Evolutionary conservation across 2,888 invertebrate species (phyloP).

Genomic region (Seira musarum): DNA sequence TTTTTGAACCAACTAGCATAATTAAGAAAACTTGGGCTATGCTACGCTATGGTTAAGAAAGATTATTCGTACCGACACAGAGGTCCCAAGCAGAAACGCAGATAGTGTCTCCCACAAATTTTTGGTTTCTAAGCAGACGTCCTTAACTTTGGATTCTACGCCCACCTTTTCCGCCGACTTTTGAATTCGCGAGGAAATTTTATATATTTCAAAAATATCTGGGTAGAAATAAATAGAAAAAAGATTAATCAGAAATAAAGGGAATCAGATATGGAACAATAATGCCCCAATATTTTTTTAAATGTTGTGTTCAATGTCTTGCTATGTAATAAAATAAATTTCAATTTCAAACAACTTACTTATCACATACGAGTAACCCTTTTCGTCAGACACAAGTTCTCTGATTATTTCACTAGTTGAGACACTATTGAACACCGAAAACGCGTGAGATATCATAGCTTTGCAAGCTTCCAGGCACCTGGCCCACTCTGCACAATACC

Average conservation of each 20-base stretch:
- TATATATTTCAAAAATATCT: constrained; percentile 74
- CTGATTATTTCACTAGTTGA: constrained; percentile 75
- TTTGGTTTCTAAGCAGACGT: constrained; percentile 72
- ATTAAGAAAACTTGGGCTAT: too few relatives aligned
- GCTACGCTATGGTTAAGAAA: too few relatives aligned
- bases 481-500: constrained; percentile 73
- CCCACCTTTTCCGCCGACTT: constrained; percentile 71
- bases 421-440: constrained; percentile 75
- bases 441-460: constrained; percentile 75
- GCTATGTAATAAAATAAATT: background rate
- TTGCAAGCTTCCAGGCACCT: constrained; percentile 75
- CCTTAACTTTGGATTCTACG: constrained; percentile 71
- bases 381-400: constrained; percentile 75
- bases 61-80: constrained; percentile 59
- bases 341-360: constrained; percentile 73
- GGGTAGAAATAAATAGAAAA: constrained; percentile 59
- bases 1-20: too few relatives aligned
- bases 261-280: too few relatives aligned
- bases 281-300: too few relatives aligned
- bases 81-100: constrained; percentile 71
- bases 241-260: too few relatives aligned
- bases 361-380: constrained; percentile 75
- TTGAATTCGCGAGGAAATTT: constrained; percentile 73
- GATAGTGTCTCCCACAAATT: constrained; percentile 73
- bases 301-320: background rate